These are phyloP conservation scores for Monoplex corrugatus DNA, from an alignment of 2,888 invertebrate species.

Conservation along the genomic window DNA sequence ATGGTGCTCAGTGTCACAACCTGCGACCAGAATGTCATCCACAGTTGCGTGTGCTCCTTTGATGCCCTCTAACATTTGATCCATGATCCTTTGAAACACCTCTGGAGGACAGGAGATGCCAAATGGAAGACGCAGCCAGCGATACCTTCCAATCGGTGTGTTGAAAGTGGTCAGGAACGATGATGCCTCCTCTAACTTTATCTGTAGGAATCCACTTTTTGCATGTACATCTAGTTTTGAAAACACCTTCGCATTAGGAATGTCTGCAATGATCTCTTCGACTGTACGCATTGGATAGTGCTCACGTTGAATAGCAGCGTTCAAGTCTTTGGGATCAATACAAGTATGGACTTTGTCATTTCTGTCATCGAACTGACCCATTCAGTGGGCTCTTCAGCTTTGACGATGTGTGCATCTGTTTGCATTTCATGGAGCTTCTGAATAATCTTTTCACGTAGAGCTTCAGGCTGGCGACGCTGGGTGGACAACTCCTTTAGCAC, in stretches of 20 bases:
- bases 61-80: no score
- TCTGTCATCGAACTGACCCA: conserved; percentile 64
- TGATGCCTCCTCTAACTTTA: conserved; percentile 60
- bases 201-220: conserved; percentile 64
- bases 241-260: conserved; percentile 63
- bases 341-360: conserved; percentile 61
- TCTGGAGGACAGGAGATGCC: no score
- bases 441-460: conserved; percentile 41
- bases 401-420: conserved; percentile 57
- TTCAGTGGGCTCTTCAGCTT: conserved; percentile 61
- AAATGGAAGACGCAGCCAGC: no score
- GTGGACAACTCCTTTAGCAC: conserved; percentile 3
- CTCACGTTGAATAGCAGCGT: not conserved
- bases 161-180: no score
- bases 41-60: no score
- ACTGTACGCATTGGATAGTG: conserved; percentile 59
- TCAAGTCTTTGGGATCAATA: not conserved
- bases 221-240: conserved; percentile 63
- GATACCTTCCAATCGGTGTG: no score
- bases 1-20: conserved; percentile 58
- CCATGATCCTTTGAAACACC: no score
- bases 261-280: conserved; percentile 60
- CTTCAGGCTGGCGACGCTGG: not conserved
- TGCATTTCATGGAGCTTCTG: conserved; percentile 64
- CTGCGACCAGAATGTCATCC: no score